phyloP scores from a whole-genome alignment of 2,888 invertebrate species.

The Apodemia mormo region DNA sequence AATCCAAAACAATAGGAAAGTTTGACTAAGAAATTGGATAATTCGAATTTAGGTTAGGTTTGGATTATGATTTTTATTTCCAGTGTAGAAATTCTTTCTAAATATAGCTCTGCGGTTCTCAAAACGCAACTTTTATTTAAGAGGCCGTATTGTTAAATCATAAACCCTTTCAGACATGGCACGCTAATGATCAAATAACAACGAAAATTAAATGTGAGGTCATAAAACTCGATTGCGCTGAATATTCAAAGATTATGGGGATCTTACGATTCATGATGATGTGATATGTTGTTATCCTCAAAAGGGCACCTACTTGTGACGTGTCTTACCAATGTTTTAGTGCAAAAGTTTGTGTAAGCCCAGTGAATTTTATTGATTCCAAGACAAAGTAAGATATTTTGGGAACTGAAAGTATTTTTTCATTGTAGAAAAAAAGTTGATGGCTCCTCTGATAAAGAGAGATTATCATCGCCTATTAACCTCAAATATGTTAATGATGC shows the following conservation, averaged over 20 bases:
- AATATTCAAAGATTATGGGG: background rate
- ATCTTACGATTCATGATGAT: slow-evolving; percentile 1
- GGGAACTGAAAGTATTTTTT: no score
- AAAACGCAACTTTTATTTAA: background rate
- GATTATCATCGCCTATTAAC: no score
- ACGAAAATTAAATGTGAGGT: background rate
- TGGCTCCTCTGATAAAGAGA: no score
- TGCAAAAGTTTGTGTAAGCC: background rate
- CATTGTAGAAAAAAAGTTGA: no score
- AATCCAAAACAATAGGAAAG: no score
- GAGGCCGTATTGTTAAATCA: background rate
- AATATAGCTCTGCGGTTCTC: background rate
- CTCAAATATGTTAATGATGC: no score
- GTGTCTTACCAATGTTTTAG: background rate
- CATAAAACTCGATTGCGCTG: slow-evolving; percentile 5
- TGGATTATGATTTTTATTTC: no score
- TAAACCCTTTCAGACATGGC: slow-evolving; percentile 4
- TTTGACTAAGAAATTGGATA: no score
- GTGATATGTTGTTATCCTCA: background rate
- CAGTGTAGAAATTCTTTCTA: background rate
- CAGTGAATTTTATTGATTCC: no score
- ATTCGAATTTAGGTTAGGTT: no score
- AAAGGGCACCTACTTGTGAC: background rate
- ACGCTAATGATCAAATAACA: slow-evolving; percentile 10
- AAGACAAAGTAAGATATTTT: no score